Conservation (phyloP, 2,888 invertebrate species). For the Macrosiphum euphorbiae region DNA sequence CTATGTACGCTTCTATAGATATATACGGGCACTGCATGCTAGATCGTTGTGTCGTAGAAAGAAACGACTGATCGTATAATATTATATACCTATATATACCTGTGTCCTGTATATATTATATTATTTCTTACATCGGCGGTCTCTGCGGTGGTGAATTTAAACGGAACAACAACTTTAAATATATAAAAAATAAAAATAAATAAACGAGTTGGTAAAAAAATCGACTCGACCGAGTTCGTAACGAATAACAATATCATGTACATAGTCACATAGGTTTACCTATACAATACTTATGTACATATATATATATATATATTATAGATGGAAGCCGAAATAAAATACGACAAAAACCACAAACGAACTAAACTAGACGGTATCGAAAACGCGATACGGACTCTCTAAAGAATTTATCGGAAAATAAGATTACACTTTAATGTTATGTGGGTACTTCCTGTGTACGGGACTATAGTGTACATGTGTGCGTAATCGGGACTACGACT, state of each 20-base stretch:
- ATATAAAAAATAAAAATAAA: constrained; percentile 3
- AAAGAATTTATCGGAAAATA: neutral
- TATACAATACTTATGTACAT: neutral
- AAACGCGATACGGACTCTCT: neutral
- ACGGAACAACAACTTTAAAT: constrained; percentile 20
- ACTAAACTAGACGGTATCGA: neutral
- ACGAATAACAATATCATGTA: neutral
- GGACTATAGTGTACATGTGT: neutral
- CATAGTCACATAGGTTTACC: neutral
- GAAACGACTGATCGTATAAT: neutral
- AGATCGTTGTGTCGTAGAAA: neutral
- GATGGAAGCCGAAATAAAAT: neutral
- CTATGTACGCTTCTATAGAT: neutral
- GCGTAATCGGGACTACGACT: neutral
- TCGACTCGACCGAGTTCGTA: neutral
- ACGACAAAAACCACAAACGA: neutral
- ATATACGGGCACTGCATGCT: neutral
- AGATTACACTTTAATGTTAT: neutral
- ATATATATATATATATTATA: neutral
- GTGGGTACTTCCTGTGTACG: neutral
- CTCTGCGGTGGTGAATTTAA: neutral
- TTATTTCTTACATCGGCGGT: no score
- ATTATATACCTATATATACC: neutral
- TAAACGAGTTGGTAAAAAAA: neutral
- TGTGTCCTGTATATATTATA: neutral